Conservation (phyloP, 2,888 invertebrate genomes). For the Cephus sareptanus region DNA sequence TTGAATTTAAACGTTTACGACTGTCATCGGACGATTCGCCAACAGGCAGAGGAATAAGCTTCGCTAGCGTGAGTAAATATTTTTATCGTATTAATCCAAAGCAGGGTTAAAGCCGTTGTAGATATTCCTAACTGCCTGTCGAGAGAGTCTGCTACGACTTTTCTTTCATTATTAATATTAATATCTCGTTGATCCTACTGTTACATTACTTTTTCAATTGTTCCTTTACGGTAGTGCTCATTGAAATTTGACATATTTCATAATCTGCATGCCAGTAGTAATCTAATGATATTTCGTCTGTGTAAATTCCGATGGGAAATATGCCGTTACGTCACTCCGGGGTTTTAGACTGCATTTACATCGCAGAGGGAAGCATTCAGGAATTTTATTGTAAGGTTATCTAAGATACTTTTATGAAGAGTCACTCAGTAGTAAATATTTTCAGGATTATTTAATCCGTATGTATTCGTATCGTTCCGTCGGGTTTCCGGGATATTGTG, state of each 20-base stretch:
- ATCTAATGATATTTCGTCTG: neutral
- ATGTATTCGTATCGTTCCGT: neutral
- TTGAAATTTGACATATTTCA: neutral
- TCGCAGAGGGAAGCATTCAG: neutral
- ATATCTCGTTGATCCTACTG: neutral
- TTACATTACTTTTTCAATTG: neutral
- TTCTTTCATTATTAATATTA: neutral
- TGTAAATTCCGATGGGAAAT: neutral
- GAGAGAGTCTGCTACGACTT: neutral
- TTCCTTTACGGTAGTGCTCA: neutral
- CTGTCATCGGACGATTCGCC: constrained; percentile 18
- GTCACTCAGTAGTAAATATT: neutral
- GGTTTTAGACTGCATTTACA: neutral
- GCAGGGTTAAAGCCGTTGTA: neutral
- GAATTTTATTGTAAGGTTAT: neutral
- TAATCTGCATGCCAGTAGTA: neutral
- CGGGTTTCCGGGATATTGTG: neutral
- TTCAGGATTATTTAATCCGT: neutral
- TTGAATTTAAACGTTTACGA: constrained; percentile 11
- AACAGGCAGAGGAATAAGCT: constrained; percentile 16
- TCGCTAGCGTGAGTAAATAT: constrained; percentile 12
- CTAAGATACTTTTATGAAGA: neutral
- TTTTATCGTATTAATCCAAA: neutral
- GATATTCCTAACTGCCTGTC: neutral
- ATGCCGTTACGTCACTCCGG: neutral